Evolutionary conservation across 2,113 vertebrate genomes (phyloP).

Genomic region (Siniperca knerii): DNA sequence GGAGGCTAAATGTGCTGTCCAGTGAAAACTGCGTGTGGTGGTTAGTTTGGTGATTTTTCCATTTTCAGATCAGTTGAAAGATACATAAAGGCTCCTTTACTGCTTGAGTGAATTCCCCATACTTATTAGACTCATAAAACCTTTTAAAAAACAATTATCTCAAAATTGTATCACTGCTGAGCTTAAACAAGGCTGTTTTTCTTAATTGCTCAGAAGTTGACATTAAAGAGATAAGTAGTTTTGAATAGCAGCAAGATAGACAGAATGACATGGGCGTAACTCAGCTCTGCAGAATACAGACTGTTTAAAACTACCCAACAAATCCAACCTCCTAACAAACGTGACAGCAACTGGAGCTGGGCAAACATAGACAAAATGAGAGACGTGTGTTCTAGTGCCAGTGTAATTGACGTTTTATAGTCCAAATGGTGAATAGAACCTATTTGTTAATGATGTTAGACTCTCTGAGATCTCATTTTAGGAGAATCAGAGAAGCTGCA

Average conservation of each 20-base stretch:
- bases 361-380: not conserved
- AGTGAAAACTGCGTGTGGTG: not conserved
- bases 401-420: not conserved
- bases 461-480: not conserved
- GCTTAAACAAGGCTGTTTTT: not conserved
- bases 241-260: not conserved
- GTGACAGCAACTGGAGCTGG: too few species aligned
- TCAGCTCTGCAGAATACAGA: not conserved
- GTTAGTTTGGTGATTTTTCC: not conserved
- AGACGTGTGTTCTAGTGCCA: not conserved
- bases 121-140: not conserved
- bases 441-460: not conserved
- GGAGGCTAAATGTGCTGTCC: slow-evolving; percentile 25
- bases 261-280: not conserved
- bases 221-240: slow-evolving; percentile 15
- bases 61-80: slow-evolving; percentile 22
- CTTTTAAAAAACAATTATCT: slow-evolving; percentile 22
- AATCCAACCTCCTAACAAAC: not conserved
- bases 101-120: not conserved
- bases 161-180: not conserved
- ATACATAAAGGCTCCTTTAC: not conserved
- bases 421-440: not conserved
- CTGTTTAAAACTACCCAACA: not conserved
- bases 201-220: not conserved
- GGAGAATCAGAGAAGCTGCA: not conserved